These are phyloP conservation scores for Mythimna vitellina DNA, from an alignment of 2,888 invertebrate genomes.

Conservation along the genomic window DNA sequence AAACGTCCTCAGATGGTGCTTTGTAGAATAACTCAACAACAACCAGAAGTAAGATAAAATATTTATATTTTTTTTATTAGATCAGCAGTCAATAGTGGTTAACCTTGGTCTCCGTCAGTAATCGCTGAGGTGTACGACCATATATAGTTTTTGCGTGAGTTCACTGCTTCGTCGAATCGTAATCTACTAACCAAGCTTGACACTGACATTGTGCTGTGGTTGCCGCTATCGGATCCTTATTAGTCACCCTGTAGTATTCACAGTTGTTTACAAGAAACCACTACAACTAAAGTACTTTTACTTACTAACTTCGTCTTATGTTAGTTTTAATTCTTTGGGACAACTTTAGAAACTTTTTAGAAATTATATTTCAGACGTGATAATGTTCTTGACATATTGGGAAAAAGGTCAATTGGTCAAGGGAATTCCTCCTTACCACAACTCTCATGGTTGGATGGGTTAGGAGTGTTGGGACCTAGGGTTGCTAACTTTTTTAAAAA, in stretches of 20 bases:
- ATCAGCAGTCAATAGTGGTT: constrained; percentile 64
- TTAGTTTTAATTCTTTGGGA: background rate
- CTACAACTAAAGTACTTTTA: background rate
- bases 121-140: constrained; percentile 78
- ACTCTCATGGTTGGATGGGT: background rate
- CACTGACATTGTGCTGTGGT: constrained; percentile 75
- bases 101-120: constrained; percentile 76
- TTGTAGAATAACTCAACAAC: constrained; percentile 23
- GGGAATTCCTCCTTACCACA: background rate
- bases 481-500: too few species aligned
- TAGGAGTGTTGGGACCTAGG: background rate
- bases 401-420: background rate
- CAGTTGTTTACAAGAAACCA: constrained; percentile 20
- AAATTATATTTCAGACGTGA: background rate
- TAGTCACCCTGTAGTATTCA: constrained; percentile 49
- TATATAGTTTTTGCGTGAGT: constrained; percentile 75
- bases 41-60: constrained; percentile 31
- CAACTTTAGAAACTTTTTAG: too few species aligned
- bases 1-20: background rate
- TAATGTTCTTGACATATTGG: background rate
- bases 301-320: background rate
- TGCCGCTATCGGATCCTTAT: constrained; percentile 41
- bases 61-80: constrained; percentile 47
- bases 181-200: constrained; percentile 67
- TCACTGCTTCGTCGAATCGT: constrained; percentile 68